A percentile compares a stretch with the other conserved stretches of the same genome.
These are phyloP conservation scores for Vireo altiloquus DNA, from an alignment of 2,113 vertebrate genomes.

Conservation along the genomic window DNA sequence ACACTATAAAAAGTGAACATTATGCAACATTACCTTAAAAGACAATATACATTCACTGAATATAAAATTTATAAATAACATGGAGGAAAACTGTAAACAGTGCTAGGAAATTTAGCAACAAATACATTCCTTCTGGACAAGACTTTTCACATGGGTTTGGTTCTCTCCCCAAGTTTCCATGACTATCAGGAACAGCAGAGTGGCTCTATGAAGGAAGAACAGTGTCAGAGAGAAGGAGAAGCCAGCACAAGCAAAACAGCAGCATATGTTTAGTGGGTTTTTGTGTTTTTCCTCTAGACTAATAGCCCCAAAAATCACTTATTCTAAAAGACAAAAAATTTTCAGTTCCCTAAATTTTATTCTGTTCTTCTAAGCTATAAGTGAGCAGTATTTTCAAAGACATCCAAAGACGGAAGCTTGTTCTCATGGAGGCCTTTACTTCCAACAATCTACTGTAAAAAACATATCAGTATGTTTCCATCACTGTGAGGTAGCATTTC, in stretches of 20 bases:
- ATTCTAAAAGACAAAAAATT: neutral
- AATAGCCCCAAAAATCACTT: neutral
- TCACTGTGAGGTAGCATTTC: neutral
- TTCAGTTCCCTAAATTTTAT: neutral
- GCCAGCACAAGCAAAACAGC: constrained; percentile 12
- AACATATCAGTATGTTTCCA: neutral
- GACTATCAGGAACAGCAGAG: constrained; percentile 66
- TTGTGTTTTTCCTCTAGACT: neutral
- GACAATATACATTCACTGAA: constrained; percentile 86
- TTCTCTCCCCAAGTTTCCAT: constrained; percentile 62
- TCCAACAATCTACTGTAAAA: neutral
- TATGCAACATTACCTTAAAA: constrained; percentile 80
- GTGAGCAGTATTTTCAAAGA: neutral
- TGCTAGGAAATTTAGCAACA: constrained; percentile 82
- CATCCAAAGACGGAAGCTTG: neutral
- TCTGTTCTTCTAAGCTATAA: neutral
- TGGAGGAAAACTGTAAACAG: constrained; percentile 82
- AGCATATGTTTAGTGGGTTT: neutral
- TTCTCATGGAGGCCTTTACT: neutral
- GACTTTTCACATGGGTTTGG: constrained; percentile 65
- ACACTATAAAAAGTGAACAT: constrained; percentile 86
- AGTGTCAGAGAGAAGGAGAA: neutral
- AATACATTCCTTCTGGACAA: constrained; percentile 79
- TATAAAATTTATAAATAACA: constrained; percentile 89
- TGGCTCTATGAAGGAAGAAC: constrained; percentile 47